Percentiles rank a stretch among this genome's conserved stretches.
Conservation (phyloP, 1,140 invertebrate species). For the Apocrypta bakeri region DNA sequence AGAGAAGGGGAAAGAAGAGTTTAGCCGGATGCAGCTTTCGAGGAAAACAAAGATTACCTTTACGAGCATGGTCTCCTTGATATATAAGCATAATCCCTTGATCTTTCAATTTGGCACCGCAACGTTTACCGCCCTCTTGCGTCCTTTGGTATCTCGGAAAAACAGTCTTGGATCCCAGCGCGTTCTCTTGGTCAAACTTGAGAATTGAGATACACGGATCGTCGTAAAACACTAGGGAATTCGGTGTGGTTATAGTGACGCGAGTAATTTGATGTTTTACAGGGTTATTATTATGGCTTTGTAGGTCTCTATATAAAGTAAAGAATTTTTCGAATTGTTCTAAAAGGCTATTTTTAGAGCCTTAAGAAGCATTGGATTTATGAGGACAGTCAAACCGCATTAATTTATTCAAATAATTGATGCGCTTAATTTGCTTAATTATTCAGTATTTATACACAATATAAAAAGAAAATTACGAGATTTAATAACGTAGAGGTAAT, state of each 20-base stretch:
- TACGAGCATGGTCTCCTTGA: constrained; percentile 37
- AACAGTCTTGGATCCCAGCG: constrained; percentile 3
- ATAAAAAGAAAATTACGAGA: too few species aligned
- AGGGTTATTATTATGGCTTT: too few species aligned
- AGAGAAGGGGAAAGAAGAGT: too few species aligned
- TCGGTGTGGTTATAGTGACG: not conserved
- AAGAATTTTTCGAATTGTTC: too few species aligned
- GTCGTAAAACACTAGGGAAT: not conserved
- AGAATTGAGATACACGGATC: constrained; percentile 12
- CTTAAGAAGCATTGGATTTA: too few species aligned
- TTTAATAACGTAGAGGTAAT: too few species aligned
- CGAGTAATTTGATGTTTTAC: not conserved
- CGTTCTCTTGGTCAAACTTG: not conserved
- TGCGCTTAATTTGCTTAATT: too few species aligned
- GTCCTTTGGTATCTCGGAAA: constrained; percentile 33
- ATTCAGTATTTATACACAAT: too few species aligned
- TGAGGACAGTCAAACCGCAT: too few species aligned
- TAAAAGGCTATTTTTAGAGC: too few species aligned
- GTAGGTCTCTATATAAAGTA: too few species aligned
- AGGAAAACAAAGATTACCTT: constrained; percentile 53
- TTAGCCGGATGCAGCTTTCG: constrained; percentile 18
- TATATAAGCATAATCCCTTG: constrained; percentile 60
- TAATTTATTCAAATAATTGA: too few species aligned
- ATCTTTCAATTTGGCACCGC: constrained; percentile 63
- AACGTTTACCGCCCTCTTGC: not conserved